Evolutionary conservation across 92 coral and sea anemone species (phyloP).

Genomic region (Montipora capitata): DNA sequence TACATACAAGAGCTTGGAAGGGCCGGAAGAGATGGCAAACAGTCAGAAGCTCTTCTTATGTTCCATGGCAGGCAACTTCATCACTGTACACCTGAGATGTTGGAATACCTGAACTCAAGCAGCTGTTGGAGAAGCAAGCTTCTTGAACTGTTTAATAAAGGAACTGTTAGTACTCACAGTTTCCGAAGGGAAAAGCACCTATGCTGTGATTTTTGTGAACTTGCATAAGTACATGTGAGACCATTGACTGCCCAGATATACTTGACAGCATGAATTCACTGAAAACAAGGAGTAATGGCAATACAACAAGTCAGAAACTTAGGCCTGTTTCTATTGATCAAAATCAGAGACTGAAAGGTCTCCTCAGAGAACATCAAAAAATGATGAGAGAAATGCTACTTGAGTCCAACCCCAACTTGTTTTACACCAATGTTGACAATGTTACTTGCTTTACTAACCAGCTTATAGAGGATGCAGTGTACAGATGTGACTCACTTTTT

Average conservation of each 20-base stretch:
- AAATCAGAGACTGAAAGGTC: conserved; percentile 6
- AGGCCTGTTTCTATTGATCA: conserved; percentile 32
- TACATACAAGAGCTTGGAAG: conserved; percentile 44
- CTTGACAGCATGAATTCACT: not conserved
- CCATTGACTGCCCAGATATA: conserved; percentile 24
- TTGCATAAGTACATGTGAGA: conserved; percentile 42
- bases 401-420: conserved; percentile 4
- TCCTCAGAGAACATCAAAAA: conserved; percentile 13
- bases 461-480: conserved; percentile 36
- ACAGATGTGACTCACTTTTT: conserved; percentile 42
- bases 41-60: conserved; percentile 26
- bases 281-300: not conserved
- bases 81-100: conserved; percentile 44
- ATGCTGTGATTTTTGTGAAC: conserved; percentile 43
- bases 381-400: conserved; percentile 4
- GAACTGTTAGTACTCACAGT: not conserved
- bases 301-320: conserved; percentile 3
- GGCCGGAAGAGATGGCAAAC: conserved; percentile 45
- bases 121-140: conserved; percentile 20
- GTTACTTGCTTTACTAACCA: conserved; percentile 33
- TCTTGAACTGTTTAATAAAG: not conserved
- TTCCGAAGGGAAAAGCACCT: not conserved
- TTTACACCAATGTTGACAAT: not conserved
- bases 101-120: conserved; percentile 14
- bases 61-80: conserved; percentile 34